Evolutionary conservation across 2,113 vertebrate genomes (phyloP).

Genomic region (Tautogolabrus adspersus): DNA sequence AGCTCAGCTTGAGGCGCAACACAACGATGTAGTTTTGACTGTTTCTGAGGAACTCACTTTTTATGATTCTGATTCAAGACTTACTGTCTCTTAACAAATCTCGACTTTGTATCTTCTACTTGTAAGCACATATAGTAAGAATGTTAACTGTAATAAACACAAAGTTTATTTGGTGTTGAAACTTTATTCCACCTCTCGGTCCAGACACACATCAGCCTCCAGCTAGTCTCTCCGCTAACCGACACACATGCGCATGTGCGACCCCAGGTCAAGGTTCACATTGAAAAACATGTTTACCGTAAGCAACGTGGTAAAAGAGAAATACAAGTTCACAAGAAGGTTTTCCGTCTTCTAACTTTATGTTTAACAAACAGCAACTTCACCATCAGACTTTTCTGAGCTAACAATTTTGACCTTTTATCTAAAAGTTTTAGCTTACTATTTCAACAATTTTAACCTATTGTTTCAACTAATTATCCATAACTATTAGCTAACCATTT

Average conservation of each 20-base stretch:
- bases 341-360: not conserved
- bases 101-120: not conserved
- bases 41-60: not conserved
- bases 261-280: too few relatives aligned
- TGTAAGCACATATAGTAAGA: not conserved
- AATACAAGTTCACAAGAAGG: too few relatives aligned
- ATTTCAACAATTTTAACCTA: not conserved
- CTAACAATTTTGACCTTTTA: not conserved
- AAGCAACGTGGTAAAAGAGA: too few relatives aligned
- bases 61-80: not conserved
- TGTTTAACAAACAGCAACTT: not conserved
- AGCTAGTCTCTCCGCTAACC: too few relatives aligned
- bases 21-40: constrained; percentile 12
- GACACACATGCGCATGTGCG: too few relatives aligned
- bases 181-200: too few relatives aligned
- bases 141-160: too few relatives aligned
- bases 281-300: too few relatives aligned
- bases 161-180: too few relatives aligned
- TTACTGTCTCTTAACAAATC: not conserved
- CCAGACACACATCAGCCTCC: too few relatives aligned
- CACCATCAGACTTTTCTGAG: not conserved
- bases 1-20: not conserved
- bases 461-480: too few relatives aligned
- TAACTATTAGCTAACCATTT: not conserved
- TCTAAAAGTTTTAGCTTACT: not conserved